Conservation (phyloP, 2,797 vertebrate species). For the Toxotes lorentzi region DNA sequence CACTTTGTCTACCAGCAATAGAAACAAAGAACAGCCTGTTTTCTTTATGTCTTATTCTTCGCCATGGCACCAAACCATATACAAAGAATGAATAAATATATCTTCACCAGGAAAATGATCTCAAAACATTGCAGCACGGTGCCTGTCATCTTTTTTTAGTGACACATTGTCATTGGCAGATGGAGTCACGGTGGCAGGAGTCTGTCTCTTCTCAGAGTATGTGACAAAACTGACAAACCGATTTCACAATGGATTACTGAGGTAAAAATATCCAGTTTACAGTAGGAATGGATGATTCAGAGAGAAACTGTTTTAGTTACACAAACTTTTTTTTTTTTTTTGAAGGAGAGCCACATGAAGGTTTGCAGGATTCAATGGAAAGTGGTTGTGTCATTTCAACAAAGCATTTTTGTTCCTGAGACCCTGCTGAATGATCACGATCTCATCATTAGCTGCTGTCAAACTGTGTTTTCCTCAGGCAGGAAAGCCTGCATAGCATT, state of each 20-base stretch:
- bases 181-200: constrained; percentile 12
- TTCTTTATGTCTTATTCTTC: constrained; percentile 6
- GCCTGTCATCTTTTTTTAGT: constrained; percentile 15
- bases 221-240: constrained; percentile 45
- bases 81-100: constrained; percentile 27
- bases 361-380: not conserved
- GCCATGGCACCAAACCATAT: not conserved
- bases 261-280: constrained; percentile 12
- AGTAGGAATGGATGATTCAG: too few species aligned
- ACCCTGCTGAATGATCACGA: too few species aligned
- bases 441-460: not conserved
- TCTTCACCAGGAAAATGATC: not conserved
- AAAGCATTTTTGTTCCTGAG: too few species aligned
- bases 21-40: constrained; percentile 31
- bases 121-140: not conserved
- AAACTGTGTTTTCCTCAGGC: not conserved
- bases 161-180: not conserved
- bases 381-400: not conserved
- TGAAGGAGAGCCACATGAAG: not conserved
- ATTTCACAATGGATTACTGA: not conserved
- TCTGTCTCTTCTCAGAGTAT: constrained; percentile 12
- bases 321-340: not conserved
- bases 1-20: constrained; percentile 30
- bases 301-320: too few species aligned
- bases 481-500: too few species aligned